Percentiles rank a stretch among this genome's conserved stretches.
These are phyloP conservation scores for Crenuchus spilurus DNA, from an alignment of 2,797 vertebrate genomes.

Conservation along the genomic window DNA sequence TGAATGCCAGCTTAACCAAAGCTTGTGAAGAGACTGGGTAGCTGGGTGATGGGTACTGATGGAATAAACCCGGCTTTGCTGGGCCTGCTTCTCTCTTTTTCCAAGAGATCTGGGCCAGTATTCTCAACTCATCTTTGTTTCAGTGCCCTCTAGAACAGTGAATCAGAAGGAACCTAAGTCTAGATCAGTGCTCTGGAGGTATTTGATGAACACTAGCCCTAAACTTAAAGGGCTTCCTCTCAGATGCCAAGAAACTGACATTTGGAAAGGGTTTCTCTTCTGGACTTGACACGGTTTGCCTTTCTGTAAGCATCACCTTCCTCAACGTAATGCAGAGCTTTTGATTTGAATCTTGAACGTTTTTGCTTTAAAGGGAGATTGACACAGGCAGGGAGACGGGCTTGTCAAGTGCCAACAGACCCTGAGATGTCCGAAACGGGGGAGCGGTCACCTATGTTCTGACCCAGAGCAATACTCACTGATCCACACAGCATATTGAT, in stretches of 20 bases:
- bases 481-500: conserved; percentile 69
- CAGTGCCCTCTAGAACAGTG: background rate
- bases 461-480: conserved; percentile 85
- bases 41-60: conserved; percentile 67
- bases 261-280: conserved; percentile 79
- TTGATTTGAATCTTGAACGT: conserved; percentile 61
- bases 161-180: background rate
- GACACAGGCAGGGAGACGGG: conserved; percentile 68
- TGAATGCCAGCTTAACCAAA: conserved; percentile 82
- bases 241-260: conserved; percentile 70
- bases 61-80: background rate
- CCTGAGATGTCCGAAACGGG: conserved; percentile 86
- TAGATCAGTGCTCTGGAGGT: background rate
- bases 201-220: background rate
- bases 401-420: conserved; percentile 93
- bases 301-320: conserved; percentile 68
- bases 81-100: background rate
- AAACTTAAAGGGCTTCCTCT: conserved; percentile 21
- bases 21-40: conserved; percentile 75
- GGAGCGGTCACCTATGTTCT: conserved; percentile 68
- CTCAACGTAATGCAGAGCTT: conserved; percentile 67
- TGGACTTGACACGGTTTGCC: conserved; percentile 77
- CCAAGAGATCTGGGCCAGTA: background rate
- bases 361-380: conserved; percentile 62
- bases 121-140: background rate